phyloP scores from a whole-genome alignment of 2,888 invertebrate species.

The Lasioglossum leucozonium region DNA sequence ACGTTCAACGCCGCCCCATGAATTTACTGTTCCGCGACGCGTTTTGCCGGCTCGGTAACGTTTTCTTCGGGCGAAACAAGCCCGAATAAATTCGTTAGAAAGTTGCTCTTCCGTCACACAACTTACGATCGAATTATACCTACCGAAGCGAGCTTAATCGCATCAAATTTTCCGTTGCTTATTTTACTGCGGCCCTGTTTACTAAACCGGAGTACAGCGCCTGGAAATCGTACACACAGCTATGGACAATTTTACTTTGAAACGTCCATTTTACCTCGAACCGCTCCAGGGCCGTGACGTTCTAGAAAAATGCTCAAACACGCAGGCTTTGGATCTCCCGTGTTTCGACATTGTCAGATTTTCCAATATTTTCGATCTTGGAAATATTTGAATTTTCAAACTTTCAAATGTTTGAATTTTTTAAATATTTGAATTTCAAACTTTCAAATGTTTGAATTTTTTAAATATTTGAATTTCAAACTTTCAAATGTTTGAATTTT shows the following conservation, averaged over 20 bases:
- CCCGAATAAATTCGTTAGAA: conserved; percentile 30
- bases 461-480: too few species aligned
- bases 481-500: too few species aligned
- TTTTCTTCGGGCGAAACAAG: neutral
- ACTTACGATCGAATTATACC: conserved; percentile 32
- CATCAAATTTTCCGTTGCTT: conserved; percentile 35
- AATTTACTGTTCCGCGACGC: neutral
- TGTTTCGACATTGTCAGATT: neutral
- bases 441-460: too few species aligned
- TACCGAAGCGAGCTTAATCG: conserved; percentile 18
- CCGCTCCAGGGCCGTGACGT: neutral
- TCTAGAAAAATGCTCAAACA: neutral
- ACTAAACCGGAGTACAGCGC: neutral
- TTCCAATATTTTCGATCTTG: too few species aligned
- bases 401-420: too few species aligned
- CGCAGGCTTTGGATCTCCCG: too few species aligned
- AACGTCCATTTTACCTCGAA: neutral
- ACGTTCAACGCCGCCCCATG: neutral
- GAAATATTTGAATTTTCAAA: neutral
- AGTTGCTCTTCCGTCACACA: conserved; percentile 27
- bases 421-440: too few species aligned
- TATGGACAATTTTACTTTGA: neutral
- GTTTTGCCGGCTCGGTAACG: conserved; percentile 11
- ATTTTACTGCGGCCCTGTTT: neutral
- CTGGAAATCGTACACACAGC: neutral